Base-by-base conservation (phyloP, 2,888 invertebrate species). In the Periphyllus acericola region DNA sequence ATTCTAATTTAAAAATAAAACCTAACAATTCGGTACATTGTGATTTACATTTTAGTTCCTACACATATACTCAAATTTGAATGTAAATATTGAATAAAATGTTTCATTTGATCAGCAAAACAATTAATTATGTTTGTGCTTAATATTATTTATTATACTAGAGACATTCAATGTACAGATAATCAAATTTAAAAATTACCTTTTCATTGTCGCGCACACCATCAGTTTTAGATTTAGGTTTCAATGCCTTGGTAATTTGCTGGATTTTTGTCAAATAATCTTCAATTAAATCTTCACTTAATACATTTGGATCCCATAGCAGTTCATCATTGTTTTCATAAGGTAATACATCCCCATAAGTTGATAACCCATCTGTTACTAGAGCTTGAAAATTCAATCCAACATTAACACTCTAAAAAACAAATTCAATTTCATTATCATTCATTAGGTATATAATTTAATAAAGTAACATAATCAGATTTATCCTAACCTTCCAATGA, bases 271-370 rank as follows among this genome's bases (percentile, higher is more conserved):
- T 93, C 91, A 98, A 93, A 91, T 96, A 98, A 83, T 95, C 95
- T 91, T 97, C 97, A 36, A 96, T 95, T 89, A 94, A 93, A 68
- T 93, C 93, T 91, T 95, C 95, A 55, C 94, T 93, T 88, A 98
- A 93, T 89, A 94, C 94, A 90, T 93, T 94, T 0, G 98, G 98
- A 91, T 97, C 96, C 98, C 98, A 98, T n/a, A 98, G 92, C 85
- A 98, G 93, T 92, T 97, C 96, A 91, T 98, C 98, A 91, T 98
- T 98, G 92, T 98, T 98, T 92, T 97, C 97, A 91, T 97, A 97
- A 0, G 97, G 97, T 89, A 96, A 92, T n/a, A 96, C 96, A 92
- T 98, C 98, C 91, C 97, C 98, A 92, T 99, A 98, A 91, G 95
- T 95, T 91, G 96, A 96, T 32, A 98, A 93, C 0, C 97, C 98